phyloP scores from a whole-genome alignment of 1,140 invertebrate genomes.

The Eriocheir sinensis region DNA sequence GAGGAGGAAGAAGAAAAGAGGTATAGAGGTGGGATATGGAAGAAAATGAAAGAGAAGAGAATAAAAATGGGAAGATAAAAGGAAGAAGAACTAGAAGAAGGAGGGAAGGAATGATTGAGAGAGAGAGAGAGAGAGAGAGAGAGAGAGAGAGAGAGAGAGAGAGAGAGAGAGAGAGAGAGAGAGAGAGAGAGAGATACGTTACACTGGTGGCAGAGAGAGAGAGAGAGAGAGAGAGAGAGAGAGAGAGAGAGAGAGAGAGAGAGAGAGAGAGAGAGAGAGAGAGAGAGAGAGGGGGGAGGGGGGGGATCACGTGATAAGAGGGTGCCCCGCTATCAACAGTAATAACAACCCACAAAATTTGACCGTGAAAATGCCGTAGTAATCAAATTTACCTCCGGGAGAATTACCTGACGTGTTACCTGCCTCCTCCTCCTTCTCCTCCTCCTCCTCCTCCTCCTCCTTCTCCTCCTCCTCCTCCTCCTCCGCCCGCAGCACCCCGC shows the following conservation, averaged over 20 bases:
- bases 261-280: neutral
- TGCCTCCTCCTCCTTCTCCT: neutral
- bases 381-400: conserved; percentile 68
- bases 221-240: conserved; percentile 35
- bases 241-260: conserved; percentile 18
- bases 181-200: neutral
- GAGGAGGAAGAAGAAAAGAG: too few species aligned
- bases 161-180: neutral
- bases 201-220: neutral
- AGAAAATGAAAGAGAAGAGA: too few species aligned
- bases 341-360: conserved; percentile 72
- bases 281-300: conserved; percentile 45
- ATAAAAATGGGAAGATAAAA: too few species aligned
- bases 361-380: conserved; percentile 69
- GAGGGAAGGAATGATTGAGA: too few species aligned
- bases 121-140: too few species aligned
- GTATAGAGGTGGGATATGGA: too few species aligned
- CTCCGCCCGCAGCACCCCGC: conserved; percentile 4
- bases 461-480: neutral
- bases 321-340: conserved; percentile 55
- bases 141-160: too few species aligned
- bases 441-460: neutral
- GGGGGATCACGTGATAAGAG: conserved; percentile 38
- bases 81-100: neutral
- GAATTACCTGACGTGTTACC: too few species aligned